These are phyloP conservation scores for Pipistrellus pygmaeus DNA, from an alignment of 2,797 vertebrate genomes.

Conservation along the genomic window DNA sequence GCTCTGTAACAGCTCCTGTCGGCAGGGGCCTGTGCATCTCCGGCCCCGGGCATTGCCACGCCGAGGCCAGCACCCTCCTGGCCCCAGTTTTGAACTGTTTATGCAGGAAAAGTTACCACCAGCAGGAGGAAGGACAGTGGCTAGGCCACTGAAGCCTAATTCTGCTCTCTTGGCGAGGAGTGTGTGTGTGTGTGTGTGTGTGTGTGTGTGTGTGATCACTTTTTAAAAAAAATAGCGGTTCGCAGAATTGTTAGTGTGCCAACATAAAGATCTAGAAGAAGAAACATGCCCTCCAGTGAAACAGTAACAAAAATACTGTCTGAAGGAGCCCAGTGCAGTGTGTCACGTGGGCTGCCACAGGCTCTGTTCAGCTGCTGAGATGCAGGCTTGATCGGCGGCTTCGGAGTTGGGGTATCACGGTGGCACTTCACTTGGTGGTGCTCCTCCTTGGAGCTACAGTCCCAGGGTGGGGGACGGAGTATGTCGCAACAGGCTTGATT, in stretches of 20 bases:
- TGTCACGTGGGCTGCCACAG: slow-evolving; percentile 63
- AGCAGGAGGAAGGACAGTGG: slow-evolving; percentile 70
- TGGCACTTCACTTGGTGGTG: slow-evolving; percentile 53
- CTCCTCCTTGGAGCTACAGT: background rate
- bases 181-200: no score
- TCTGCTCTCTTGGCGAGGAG: background rate
- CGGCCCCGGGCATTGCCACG: background rate
- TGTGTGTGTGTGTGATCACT: background rate
- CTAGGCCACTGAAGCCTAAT: slow-evolving; percentile 55
- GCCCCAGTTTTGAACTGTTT: slow-evolving; percentile 73
- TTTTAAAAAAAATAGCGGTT: slow-evolving; percentile 47
- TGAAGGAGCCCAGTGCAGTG: slow-evolving; percentile 35
- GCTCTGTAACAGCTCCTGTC: slow-evolving; percentile 34
- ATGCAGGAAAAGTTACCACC: background rate
- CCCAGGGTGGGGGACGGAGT: slow-evolving; percentile 55
- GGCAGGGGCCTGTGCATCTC: background rate
- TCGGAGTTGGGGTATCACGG: slow-evolving; percentile 70
- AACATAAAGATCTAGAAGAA: background rate
- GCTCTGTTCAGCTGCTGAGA: slow-evolving; percentile 72
- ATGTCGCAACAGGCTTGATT: slow-evolving; percentile 71
- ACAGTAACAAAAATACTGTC: background rate
- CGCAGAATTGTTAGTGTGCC: background rate
- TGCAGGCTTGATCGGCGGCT: slow-evolving; percentile 72
- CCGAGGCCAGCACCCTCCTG: slow-evolving; percentile 61
- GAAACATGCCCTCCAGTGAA: slow-evolving; percentile 59